Evolutionary conservation across 2,113 vertebrate genomes (phyloP).

Genomic region (Pomatostomus ruficeps): DNA sequence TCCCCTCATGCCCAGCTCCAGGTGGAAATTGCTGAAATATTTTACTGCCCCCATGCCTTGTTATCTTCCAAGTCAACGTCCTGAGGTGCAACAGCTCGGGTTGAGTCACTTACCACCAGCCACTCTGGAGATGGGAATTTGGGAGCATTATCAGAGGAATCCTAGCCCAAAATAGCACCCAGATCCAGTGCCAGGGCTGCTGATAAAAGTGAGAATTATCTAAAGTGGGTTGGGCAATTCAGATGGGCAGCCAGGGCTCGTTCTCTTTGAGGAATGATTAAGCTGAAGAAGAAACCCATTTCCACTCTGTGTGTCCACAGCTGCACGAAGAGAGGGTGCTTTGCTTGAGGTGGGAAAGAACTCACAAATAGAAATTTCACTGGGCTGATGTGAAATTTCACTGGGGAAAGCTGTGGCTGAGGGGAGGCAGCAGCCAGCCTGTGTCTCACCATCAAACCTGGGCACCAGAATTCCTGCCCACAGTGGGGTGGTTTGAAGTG

Average conservation of each 20-base stretch:
- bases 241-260: neutral
- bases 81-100: neutral
- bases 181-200: neutral
- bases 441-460: neutral
- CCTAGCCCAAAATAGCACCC: neutral
- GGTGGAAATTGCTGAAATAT: neutral
- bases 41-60: accelerated
- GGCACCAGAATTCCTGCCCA: neutral
- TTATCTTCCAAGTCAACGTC: neutral
- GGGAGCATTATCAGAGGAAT: neutral
- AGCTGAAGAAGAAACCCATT: neutral
- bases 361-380: neutral
- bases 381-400: neutral
- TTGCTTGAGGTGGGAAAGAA: neutral
- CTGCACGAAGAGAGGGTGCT: neutral
- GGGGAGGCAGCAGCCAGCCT: neutral
- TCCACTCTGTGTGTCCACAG: neutral
- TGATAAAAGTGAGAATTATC: neutral
- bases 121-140: neutral
- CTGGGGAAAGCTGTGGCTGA: neutral
- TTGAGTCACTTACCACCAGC: neutral
- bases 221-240: neutral
- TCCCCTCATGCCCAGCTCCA: neutral
- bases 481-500: neutral
- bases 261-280: accelerated